These are phyloP conservation scores for Lathamus discolor DNA, from an alignment of 2,113 vertebrate species.

Conservation along the genomic window DNA sequence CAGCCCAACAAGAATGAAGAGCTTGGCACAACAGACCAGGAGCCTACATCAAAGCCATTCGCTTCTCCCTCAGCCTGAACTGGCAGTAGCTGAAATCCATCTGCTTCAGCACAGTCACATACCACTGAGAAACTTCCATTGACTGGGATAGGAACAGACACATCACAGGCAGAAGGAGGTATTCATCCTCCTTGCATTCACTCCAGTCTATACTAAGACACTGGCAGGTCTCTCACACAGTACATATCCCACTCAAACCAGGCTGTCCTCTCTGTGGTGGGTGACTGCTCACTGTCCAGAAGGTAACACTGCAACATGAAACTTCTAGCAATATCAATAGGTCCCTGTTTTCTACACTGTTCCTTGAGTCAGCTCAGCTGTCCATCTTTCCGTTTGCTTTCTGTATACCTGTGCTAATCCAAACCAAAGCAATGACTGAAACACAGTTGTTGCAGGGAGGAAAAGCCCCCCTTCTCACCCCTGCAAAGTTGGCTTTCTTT, in stretches of 20 bases:
- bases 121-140: not conserved
- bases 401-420: not conserved
- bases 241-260: not conserved
- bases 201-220: not conserved
- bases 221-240: not conserved
- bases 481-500: not conserved
- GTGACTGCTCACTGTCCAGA: not conserved
- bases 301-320: not conserved
- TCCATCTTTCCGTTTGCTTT: not conserved
- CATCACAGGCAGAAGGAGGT: not conserved
- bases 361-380: not conserved
- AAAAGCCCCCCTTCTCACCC: not conserved
- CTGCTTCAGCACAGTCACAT: not conserved
- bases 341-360: not conserved
- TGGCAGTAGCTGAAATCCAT: not conserved
- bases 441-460: not conserved
- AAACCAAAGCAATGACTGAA: not conserved
- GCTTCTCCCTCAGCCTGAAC: not conserved
- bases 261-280: not conserved
- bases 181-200: not conserved
- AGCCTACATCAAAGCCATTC: not conserved
- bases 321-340: not conserved
- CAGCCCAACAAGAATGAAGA: not conserved
- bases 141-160: not conserved
- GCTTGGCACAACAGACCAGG: not conserved